Percentiles rank a stretch among this genome's conserved stretches.
Conservation (phyloP, 2,888 invertebrate genomes). For the Notodonta dromedarius region DNA sequence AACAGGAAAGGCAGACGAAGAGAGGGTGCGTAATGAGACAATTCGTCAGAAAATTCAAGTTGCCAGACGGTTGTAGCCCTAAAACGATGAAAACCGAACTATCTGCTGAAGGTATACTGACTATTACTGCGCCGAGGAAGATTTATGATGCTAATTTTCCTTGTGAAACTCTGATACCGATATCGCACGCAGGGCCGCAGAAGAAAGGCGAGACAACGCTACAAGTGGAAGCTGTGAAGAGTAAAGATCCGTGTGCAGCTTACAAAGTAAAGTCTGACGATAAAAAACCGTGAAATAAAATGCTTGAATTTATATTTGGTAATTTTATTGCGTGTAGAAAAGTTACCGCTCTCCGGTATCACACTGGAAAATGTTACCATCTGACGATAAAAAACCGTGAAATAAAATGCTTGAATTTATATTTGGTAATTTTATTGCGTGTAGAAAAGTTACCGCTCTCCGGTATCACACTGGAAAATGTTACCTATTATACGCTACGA, state of each 20-base stretch:
- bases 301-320: neutral
- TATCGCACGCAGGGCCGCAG: slow-evolving; percentile 26
- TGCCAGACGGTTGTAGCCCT: slow-evolving; percentile 65
- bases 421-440: neutral
- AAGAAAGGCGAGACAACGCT: slow-evolving; percentile 7
- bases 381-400: slow-evolving; percentile 8
- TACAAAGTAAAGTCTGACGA: slow-evolving; percentile 14
- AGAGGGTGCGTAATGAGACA: slow-evolving; percentile 57
- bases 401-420: too few relatives aligned
- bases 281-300: slow-evolving; percentile 6
- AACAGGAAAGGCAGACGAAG: slow-evolving; percentile 63
- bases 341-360: too few relatives aligned
- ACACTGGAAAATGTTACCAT: neutral
- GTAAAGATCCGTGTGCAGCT: slow-evolving; percentile 10
- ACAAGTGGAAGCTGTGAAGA: neutral
- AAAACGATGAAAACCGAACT: slow-evolving; percentile 53
- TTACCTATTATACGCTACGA: too few relatives aligned
- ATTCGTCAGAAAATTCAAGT: slow-evolving; percentile 65
- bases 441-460: too few relatives aligned
- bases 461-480: too few relatives aligned
- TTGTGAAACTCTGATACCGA: slow-evolving; percentile 52
- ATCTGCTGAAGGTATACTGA: slow-evolving; percentile 61
- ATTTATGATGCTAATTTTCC: slow-evolving; percentile 45
- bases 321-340: neutral
- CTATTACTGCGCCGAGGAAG: slow-evolving; percentile 59